Conservation (phyloP, 1,140 invertebrate species). For the Drosophila jambulina region DNA sequence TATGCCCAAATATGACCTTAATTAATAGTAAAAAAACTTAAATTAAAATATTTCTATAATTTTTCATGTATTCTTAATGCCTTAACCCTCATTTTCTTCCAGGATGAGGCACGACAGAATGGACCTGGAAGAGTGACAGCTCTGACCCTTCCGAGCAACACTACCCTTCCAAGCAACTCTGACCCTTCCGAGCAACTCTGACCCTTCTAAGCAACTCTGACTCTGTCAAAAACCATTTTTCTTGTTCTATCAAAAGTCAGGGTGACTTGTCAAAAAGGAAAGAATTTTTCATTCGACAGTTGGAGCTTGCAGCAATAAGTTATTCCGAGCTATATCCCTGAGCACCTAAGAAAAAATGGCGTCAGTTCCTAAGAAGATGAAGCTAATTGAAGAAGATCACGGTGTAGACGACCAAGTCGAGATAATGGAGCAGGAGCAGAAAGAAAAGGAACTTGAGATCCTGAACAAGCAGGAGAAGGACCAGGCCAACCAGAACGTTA, state of each 20-base stretch:
- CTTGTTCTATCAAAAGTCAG: too few species aligned
- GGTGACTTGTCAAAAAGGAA: neutral
- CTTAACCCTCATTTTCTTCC: neutral
- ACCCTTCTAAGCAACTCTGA: neutral
- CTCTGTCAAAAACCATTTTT: neutral
- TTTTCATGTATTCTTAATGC: neutral
- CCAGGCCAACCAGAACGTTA: too few species aligned
- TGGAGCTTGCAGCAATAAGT: neutral
- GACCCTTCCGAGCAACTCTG: neutral
- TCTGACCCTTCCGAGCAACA: neutral
- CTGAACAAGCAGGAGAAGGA: too few species aligned
- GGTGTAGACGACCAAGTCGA: neutral
- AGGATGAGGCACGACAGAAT: neutral
- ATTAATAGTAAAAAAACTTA: neutral
- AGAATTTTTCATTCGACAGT: neutral
- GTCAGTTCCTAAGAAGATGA: neutral
- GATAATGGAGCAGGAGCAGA: too few species aligned
- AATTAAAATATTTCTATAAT: neutral
- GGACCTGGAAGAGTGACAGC: neutral
- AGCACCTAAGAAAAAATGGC: neutral
- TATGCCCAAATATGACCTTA: too few species aligned
- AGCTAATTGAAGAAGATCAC: neutral
- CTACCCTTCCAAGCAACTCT: too few species aligned
- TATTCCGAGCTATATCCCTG: neutral
- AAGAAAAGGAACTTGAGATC: too few species aligned